A percentile compares a stretch with the other conserved stretches of the same genome.
These are phyloP conservation scores for Oncorhynchus kisutch DNA, from an alignment of 2,113 vertebrate species.

Conservation along the genomic window DNA sequence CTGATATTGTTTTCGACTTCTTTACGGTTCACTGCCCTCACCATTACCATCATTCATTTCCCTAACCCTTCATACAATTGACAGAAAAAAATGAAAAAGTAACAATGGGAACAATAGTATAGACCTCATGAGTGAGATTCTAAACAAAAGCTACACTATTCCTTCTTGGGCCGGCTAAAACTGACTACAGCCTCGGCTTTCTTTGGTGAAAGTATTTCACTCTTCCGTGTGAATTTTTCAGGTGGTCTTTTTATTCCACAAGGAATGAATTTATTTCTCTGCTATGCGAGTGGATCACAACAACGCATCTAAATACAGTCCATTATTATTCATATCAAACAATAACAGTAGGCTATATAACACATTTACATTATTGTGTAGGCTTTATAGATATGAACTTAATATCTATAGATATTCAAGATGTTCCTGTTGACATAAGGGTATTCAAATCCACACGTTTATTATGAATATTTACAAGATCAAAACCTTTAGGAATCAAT, in stretches of 20 bases:
- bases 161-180: constrained; percentile 46
- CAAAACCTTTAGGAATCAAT: not conserved
- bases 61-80: constrained; percentile 59
- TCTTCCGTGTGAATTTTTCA: constrained; percentile 10
- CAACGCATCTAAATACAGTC: too few species aligned
- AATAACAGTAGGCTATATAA: not conserved
- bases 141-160: constrained; percentile 47
- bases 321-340: not conserved
- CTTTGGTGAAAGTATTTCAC: constrained; percentile 10
- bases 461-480: not conserved
- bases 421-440: not conserved
- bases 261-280: not conserved
- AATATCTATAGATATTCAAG: not conserved
- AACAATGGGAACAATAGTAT: constrained; percentile 65
- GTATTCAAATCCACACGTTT: not conserved
- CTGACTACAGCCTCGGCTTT: constrained; percentile 46
- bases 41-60: constrained; percentile 71
- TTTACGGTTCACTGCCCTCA: constrained; percentile 72
- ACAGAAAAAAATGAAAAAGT: constrained; percentile 56
- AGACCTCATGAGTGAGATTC: constrained; percentile 50
- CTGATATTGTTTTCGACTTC: constrained; percentile 82
- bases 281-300: not conserved
- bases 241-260: not conserved
- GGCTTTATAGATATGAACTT: not conserved
- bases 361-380: not conserved